A percentile compares a stretch with the other conserved stretches of the same genome.
Evolutionary conservation across 2,113 vertebrate species (phyloP).

Genomic region (Circaetus cinerascens): DNA sequence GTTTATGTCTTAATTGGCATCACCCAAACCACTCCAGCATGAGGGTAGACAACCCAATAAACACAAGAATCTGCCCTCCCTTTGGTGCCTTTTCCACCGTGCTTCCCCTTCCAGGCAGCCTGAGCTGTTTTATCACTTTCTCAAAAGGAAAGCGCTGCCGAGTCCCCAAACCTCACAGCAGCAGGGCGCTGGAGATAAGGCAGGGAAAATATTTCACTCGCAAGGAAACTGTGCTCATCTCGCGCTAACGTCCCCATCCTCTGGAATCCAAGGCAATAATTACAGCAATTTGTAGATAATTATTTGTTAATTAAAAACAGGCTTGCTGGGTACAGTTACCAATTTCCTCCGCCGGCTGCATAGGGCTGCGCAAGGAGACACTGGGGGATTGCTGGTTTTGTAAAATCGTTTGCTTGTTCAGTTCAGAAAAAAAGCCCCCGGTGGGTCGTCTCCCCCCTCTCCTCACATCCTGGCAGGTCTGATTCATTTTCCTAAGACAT

Average conservation of each 20-base stretch:
- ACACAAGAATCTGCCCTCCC: not conserved
- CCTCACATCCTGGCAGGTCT: not conserved
- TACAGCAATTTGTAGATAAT: slow-evolving; percentile 71
- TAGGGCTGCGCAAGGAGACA: slow-evolving; percentile 24
- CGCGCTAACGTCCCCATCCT: not conserved
- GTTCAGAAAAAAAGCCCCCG: not conserved
- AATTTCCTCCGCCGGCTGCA: slow-evolving; percentile 36
- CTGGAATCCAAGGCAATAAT: slow-evolving; percentile 67
- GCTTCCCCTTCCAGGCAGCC: not conserved
- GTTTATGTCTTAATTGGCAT: slow-evolving; percentile 6
- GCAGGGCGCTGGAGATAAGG: slow-evolving; percentile 54
- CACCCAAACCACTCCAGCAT: not conserved
- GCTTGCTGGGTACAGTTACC: slow-evolving; percentile 63
- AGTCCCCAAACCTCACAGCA: slow-evolving; percentile 48
- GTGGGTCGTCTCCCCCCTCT: not conserved
- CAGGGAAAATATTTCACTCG: slow-evolving; percentile 58
- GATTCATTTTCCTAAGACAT: not conserved
- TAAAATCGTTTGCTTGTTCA: slow-evolving; percentile 1
- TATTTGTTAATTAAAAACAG: slow-evolving; percentile 72
- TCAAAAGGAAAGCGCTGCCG: not conserved
- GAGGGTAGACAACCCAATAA: not conserved
- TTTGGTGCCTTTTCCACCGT: not conserved
- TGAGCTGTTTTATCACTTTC: slow-evolving; percentile 22
- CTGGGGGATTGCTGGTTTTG: not conserved
- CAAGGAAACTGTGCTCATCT: slow-evolving; percentile 45